Base-by-base conservation (phyloP, 2,113 vertebrate species). In the Archocentrus centrarchus region DNA sequence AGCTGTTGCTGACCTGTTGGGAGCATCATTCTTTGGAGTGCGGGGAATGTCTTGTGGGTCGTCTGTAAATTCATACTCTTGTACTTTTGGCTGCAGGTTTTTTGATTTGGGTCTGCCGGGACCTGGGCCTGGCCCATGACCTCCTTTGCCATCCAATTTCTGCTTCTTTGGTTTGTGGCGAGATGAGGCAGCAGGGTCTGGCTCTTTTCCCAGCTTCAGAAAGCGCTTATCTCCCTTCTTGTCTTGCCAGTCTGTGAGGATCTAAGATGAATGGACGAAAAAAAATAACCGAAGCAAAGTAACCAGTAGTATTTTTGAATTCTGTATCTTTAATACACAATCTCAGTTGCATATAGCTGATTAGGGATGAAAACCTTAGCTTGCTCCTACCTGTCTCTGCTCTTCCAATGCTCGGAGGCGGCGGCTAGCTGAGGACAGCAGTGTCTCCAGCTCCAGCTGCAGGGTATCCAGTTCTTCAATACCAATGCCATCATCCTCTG, bases 171-270 rank as follows among this genome's bases (percentile, higher is more conserved):
- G 97, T 80, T 99, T 99, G 58, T 98, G 98, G 77, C 98, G 98
- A 50, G 97, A 95, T 0, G 98, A 95, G 4, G 97, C 94, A 18
- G 97, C 96, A 3, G 97, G 96, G 63, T 99, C 98, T 0, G 97
- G 97, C 58, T 99, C 98, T 93, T 98, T 98, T 41, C 95, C 97
- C 83, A 97, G 88, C 91, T 99, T 99, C 87, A 98, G 88, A 81
- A 99, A 97, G 9, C 98, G 96, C 59, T 98, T 96, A 82, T 99
- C 98, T 0, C 98, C 98, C 87, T 99, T 99, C 93, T 99, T 99
- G 93, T 99, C 98, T 88, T 99, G 98, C 98, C 98, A 99, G 86
- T 99, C 98, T 1, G 98, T 99, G 61, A 99, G 96, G 91, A 99
- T 99, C 98, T 99, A 94, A 75, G 92, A 90, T 50, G 18, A 30